phyloP scores from a whole-genome alignment of 2,113 vertebrate genomes.

The Eidolon helvum region DNA sequence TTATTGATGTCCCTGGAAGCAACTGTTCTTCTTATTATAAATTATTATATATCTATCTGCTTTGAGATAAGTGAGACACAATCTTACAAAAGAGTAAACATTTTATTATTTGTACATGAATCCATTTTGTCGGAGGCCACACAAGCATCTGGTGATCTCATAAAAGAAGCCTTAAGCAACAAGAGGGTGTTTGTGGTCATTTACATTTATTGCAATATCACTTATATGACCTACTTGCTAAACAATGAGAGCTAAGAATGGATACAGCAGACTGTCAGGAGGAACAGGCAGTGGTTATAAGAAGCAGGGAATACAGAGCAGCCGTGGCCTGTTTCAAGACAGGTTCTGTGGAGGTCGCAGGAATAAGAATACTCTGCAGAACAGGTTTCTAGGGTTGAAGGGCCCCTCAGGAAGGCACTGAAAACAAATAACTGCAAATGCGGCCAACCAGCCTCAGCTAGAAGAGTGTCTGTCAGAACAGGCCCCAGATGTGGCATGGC shows the following conservation, averaged over 20 bases:
- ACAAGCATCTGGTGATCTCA: slow-evolving; percentile 58
- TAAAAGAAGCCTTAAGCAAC: slow-evolving; percentile 63
- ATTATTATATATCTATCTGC: not conserved
- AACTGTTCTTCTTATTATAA: not conserved
- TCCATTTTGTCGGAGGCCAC: slow-evolving; percentile 45
- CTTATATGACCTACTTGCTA: slow-evolving; percentile 52
- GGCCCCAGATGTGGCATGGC: not conserved
- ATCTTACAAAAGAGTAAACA: slow-evolving; percentile 74
- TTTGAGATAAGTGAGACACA: slow-evolving; percentile 55
- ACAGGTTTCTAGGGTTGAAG: not conserved
- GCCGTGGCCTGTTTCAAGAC: not conserved
- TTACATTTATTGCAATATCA: slow-evolving; percentile 51
- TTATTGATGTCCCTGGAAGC: not conserved
- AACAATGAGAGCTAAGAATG: slow-evolving; percentile 5
- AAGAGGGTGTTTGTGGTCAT: slow-evolving; percentile 18
- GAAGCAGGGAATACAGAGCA: not conserved
- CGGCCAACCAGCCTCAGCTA: slow-evolving; percentile 59
- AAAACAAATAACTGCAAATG: not conserved
- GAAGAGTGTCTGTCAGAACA: slow-evolving; percentile 34
- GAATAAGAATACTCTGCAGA: not conserved
- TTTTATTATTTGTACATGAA: slow-evolving; percentile 76
- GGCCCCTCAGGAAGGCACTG: not conserved
- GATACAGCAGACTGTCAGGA: not conserved
- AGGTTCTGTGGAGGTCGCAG: not conserved
- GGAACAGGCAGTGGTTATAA: slow-evolving; percentile 34